Base-by-base conservation (phyloP, 2,113 vertebrate species). In the Heteronetta atricapilla region DNA sequence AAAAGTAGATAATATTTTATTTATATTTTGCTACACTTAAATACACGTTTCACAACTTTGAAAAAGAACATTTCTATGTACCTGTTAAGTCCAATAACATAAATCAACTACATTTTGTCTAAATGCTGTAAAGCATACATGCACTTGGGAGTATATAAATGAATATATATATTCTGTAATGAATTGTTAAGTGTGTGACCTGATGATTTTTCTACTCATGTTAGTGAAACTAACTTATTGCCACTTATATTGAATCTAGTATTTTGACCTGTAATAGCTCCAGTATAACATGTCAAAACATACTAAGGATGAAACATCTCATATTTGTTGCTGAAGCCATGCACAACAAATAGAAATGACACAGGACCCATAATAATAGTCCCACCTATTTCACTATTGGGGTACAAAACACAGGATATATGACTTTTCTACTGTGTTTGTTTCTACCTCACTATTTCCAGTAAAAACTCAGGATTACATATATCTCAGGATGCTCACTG, bases 11-110 rank as follows among this genome's bases (percentile, higher is more conserved):
- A 34, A 28, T 82, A 18, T 89, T 88, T 33, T 75, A 63, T 69
- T 95, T 87, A 36, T 81, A 52, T 69, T 91, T 88, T 95, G 48
- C 42, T 88, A 46, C 26, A 22, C 90, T 93, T 88, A 97, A 96
- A 90, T 64, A 87, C 7, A 8, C 25, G 81, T 81, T 76, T 82
- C 74, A 66, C 12, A 70, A 23, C 17, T 91, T 94, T 25, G 26
- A 38, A 87, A 95, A 96, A 82, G 8, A 0, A 13, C 2, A 13
- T 13, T 62, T 81, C 60, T 59, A 62, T 34, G 36, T 8, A 67
- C 4, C 5, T 59, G 2, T 63, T 12, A 25, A 56, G 42, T 8
- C 36, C 52, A 53, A 22, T 52, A 59, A 59, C 3, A 81, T 7
- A 73, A 63, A 79, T 73, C 4, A 28, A 86, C 80, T 80, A 56